Percentiles rank a stretch among this genome's conserved stretches.
phyloP scores from a whole-genome alignment of 2,888 invertebrate species.

The Macrosoma leucophasiata region DNA sequence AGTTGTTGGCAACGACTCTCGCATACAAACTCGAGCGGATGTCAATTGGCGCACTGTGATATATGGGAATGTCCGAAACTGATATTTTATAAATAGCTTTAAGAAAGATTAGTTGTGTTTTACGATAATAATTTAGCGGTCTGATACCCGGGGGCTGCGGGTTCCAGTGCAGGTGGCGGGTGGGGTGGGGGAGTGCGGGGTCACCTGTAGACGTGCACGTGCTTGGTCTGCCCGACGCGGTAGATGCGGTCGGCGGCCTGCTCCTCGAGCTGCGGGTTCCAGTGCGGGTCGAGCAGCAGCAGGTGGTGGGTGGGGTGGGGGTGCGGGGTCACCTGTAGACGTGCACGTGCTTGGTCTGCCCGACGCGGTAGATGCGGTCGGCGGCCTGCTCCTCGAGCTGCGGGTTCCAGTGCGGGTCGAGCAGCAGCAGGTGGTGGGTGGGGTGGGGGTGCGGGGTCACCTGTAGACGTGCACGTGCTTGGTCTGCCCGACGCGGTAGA shows the following conservation, averaged over 20 bases:
- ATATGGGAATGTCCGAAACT: too few relatives aligned
- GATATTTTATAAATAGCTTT: too few relatives aligned
- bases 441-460: too few relatives aligned
- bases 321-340: constrained; percentile 91
- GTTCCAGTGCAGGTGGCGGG: too few relatives aligned
- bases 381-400: constrained; percentile 96
- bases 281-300: constrained; percentile 92
- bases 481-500: constrained; percentile 93
- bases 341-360: constrained; percentile 87
- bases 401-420: constrained; percentile 98
- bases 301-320: too few relatives aligned
- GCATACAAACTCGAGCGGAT: too few relatives aligned
- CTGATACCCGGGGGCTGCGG: too few relatives aligned
- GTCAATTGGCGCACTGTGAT: too few relatives aligned
- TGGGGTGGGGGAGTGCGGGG: too few relatives aligned
- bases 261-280: constrained; percentile 97
- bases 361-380: constrained; percentile 94
- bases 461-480: constrained; percentile 89
- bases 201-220: constrained; percentile 89
- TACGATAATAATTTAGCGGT: too few relatives aligned
- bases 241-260: constrained; percentile 97
- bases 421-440: constrained; percentile 90
- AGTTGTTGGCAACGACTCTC: too few relatives aligned
- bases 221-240: constrained; percentile 89
- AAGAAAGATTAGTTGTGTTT: too few relatives aligned